These are phyloP conservation scores for Telmatochromis sp. DNA, from an alignment of 2,113 vertebrate species.

Conservation along the genomic window DNA sequence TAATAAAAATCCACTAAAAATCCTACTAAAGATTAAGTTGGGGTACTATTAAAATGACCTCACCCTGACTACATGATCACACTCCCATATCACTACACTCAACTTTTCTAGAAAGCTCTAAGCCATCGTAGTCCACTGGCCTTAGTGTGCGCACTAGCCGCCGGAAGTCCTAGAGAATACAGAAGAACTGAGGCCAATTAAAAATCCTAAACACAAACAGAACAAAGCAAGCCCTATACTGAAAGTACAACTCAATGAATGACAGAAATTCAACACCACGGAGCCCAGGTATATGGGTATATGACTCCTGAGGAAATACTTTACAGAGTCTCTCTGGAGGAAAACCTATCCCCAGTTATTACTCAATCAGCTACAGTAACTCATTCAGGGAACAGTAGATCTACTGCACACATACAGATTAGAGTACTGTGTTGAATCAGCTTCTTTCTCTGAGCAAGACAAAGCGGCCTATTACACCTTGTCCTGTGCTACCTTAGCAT, in stretches of 20 bases:
- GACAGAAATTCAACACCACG: not conserved
- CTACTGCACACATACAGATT: not conserved
- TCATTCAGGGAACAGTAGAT: not conserved
- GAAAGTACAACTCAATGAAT: not conserved
- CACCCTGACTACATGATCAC: not conserved
- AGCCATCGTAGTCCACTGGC: not conserved
- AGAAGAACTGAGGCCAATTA: not conserved
- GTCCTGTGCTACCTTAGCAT: not conserved
- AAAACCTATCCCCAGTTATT: not conserved
- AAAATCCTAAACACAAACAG: not conserved
- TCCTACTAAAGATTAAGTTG: not conserved
- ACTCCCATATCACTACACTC: not conserved
- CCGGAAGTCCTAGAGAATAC: fast-evolving
- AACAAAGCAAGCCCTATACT: not conserved
- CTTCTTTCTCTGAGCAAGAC: not conserved
- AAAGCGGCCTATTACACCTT: fast-evolving
- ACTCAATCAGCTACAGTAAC: not conserved
- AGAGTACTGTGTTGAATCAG: not conserved
- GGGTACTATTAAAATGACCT: not conserved
- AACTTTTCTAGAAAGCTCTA: not conserved
- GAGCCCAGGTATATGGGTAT: not conserved
- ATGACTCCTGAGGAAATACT: not conserved
- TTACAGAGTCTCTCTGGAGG: not conserved
- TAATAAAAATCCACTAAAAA: not conserved
- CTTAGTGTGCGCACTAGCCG: not conserved